Evolutionary conservation across 2,797 vertebrate species (phyloP).

Genomic region (Kryptolebias ocellatus): DNA sequence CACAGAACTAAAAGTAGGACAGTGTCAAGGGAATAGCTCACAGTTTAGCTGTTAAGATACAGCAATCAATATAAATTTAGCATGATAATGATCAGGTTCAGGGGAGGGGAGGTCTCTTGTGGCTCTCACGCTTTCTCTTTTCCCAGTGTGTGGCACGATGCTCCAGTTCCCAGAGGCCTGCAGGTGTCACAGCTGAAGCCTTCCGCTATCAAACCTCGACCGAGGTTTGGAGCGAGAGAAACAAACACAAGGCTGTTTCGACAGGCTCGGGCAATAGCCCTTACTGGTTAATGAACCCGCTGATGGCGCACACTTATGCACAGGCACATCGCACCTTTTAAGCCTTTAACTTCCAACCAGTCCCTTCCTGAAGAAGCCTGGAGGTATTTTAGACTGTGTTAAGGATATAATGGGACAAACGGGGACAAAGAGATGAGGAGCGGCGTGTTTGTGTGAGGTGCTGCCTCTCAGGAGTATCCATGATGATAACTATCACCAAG

Average conservation of each 20-base stretch:
- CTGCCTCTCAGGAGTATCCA: slow-evolving; percentile 65
- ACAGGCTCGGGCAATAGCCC: slow-evolving; percentile 27
- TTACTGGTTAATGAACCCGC: slow-evolving; percentile 54
- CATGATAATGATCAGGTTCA: slow-evolving; percentile 82
- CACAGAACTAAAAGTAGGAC: slow-evolving; percentile 54
- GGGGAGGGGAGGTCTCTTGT: slow-evolving; percentile 66
- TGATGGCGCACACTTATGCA: slow-evolving; percentile 37
- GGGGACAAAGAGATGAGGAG: slow-evolving; percentile 54
- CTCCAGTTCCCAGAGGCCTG: slow-evolving; percentile 62
- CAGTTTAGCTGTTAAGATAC: slow-evolving; percentile 80
- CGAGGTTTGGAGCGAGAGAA: slow-evolving; percentile 61
- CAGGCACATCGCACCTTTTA: slow-evolving; percentile 30
- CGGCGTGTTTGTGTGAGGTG: slow-evolving; percentile 50
- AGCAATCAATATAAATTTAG: slow-evolving; percentile 86
- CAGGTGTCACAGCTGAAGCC: slow-evolving; percentile 54
- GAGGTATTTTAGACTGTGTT: slow-evolving; percentile 65
- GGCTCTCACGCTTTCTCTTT: slow-evolving; percentile 55
- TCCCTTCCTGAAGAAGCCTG: slow-evolving; percentile 39
- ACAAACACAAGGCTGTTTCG: slow-evolving; percentile 61
- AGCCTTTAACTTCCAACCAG: slow-evolving; percentile 18
- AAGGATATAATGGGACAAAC: slow-evolving; percentile 72
- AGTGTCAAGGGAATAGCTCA: slow-evolving; percentile 74
- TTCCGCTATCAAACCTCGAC: slow-evolving; percentile 51
- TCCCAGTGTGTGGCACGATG: slow-evolving; percentile 19
- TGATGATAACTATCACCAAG: slow-evolving; percentile 64